phyloP scores from a whole-genome alignment of 2,888 invertebrate genomes.

The Trimorus sp. region DNA sequence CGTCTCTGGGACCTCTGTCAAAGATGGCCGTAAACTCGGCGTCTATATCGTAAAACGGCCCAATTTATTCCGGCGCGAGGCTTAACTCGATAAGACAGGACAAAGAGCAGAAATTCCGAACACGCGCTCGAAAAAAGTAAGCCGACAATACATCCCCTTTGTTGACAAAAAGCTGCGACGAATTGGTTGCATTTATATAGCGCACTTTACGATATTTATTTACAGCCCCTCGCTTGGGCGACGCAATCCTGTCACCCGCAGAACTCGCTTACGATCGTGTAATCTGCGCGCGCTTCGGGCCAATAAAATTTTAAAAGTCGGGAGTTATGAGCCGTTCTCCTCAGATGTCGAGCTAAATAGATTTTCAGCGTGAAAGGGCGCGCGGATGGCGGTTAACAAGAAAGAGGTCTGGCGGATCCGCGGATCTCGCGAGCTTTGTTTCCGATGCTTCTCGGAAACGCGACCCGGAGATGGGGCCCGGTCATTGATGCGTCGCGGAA shows the following conservation, averaged over 20 bases:
- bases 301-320: constrained; percentile 66
- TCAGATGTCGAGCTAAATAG: constrained; percentile 60
- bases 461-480: constrained; percentile 9
- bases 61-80: constrained; percentile 26
- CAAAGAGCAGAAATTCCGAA: constrained; percentile 28
- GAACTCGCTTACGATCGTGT: constrained; percentile 64
- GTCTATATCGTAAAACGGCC: constrained; percentile 8
- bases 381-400: constrained; percentile 34
- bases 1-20: too few species aligned
- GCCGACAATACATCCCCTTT: constrained; percentile 50
- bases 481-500: constrained; percentile 47
- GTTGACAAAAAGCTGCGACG: constrained; percentile 70
- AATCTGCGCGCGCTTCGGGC: constrained; percentile 58
- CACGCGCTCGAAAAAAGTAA: constrained; percentile 37
- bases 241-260: constrained; percentile 63
- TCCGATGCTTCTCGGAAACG: constrained; percentile 44
- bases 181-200: constrained; percentile 79
- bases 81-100: constrained; percentile 31
- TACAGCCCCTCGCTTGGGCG: constrained; percentile 66
- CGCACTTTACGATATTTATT: constrained; percentile 80
- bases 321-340: constrained; percentile 54
- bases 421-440: constrained; percentile 36
- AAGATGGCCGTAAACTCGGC: background rate
- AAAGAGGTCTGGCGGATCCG: constrained; percentile 28
- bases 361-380: constrained; percentile 53